Percentiles rank a stretch among this genome's conserved stretches.
Evolutionary conservation across 2,888 invertebrate species (phyloP).

Genomic region (Caenorhabditis drosophilae): DNA sequence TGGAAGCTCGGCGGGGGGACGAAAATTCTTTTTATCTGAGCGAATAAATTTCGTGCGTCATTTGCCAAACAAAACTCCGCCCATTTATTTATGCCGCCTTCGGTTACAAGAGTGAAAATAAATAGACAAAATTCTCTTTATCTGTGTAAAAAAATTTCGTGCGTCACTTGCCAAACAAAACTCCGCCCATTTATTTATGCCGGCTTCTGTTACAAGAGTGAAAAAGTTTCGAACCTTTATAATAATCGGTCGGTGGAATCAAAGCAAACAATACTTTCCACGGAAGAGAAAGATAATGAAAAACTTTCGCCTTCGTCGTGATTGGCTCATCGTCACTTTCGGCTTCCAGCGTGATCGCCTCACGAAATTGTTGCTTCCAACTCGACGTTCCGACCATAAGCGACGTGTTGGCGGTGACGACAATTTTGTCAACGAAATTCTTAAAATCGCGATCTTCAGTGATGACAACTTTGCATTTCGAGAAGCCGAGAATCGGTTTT

Average conservation of each 20-base stretch:
- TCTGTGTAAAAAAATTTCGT: too few species aligned
- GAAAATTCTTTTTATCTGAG: too few species aligned
- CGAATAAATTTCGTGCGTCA: too few species aligned
- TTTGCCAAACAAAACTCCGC: too few species aligned
- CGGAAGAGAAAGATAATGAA: conserved; percentile 92
- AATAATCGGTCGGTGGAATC: conserved; percentile 91
- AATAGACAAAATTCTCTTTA: too few species aligned
- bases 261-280: conserved; percentile 98
- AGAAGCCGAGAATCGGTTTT: conserved; percentile 84
- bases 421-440: conserved; percentile 84
- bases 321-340: conserved; percentile 48
- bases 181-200: too few species aligned
- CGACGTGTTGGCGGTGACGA: conserved; percentile 92
- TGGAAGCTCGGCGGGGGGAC: too few species aligned
- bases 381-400: conserved; percentile 88
- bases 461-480: conserved; percentile 84
- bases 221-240: too few species aligned
- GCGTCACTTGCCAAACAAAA: too few species aligned
- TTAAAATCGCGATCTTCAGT: conserved; percentile 98
- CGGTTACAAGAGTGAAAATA: too few species aligned
- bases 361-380: conserved; percentile 97
- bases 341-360: conserved; percentile 83
- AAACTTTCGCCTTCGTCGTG: conserved; percentile 81
- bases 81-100: too few species aligned
- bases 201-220: too few species aligned